Base-by-base conservation (phyloP, 2,797 vertebrate genomes). In the Xyrichtys novacula region DNA sequence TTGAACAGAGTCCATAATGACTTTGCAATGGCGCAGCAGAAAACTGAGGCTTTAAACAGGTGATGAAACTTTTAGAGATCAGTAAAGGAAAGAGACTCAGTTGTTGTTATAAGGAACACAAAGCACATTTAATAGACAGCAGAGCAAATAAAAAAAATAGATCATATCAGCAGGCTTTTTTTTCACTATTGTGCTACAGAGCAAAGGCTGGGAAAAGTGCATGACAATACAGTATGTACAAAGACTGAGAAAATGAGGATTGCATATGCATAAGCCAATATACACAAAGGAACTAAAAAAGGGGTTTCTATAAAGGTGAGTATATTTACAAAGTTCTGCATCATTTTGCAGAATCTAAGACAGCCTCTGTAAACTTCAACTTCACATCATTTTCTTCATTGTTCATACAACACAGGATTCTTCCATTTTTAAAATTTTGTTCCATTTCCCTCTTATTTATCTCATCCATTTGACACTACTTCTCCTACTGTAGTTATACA, bases 91-190 rank as follows among this genome's bases (percentile, higher is more conserved):
- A 19, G 2, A 7, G 6, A 58, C 50, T 43, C n/a, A 25, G 42
- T 14, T 39, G 5, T 4, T 54, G 20, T 48, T 48, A 5, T 52
- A 58, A 61, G 23, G 42, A 78, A 77, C 28, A 48, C 32, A 58
- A 14, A 42, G 39, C 43, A 67, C 44, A 79, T 89, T 84, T 89
- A 88, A 73, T 88, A 28, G 66, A 65, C 67, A 71, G 54, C 55
- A 67, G 42, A 31, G 85, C 43, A 22, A 60, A 3, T 36, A 11
- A 29, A n/a, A 61, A 43, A 52, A 71, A 40, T 9, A 17, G 59
- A 49, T 76, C 60, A 60, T 34, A n/a, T 77, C n/a, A 9, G 43
- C 25, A 57, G 38, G 43, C 22, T 23, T 74, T n/a, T 28, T n/a
- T 25, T 23, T 61, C 40, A 20, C 20, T 20, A 31, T 22, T 55